A percentile compares a stretch with the other conserved stretches of the same genome.
phyloP scores from a whole-genome alignment of 2,888 invertebrate species.

The Pollenia labialis region DNA sequence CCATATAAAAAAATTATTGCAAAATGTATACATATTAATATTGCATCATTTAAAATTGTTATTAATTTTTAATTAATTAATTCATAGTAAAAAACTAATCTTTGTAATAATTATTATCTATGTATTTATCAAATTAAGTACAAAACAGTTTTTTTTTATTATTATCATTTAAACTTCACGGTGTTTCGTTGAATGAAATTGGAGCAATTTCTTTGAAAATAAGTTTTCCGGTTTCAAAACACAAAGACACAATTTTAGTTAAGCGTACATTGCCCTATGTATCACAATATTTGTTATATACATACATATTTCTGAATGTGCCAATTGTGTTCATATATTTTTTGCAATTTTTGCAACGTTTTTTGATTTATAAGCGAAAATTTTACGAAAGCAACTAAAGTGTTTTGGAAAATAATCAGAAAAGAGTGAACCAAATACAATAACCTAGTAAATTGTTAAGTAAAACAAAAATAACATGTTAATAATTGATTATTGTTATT shows the following conservation, averaged over 20 bases:
- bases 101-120: background rate
- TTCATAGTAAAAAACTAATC: background rate
- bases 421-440: no score
- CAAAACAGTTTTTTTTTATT: background rate
- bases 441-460: no score
- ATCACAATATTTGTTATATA: conserved; percentile 8
- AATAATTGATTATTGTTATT: no score
- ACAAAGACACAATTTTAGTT: conserved; percentile 17
- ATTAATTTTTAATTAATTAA: background rate
- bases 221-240: conserved; percentile 17
- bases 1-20: background rate
- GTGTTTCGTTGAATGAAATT: conserved; percentile 30
- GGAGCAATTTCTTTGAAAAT: conserved; percentile 1
- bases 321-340: conserved; percentile 3
- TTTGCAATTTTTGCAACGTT: conserved; percentile 38
- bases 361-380: conserved; percentile 49
- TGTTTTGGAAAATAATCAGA: conserved; percentile 2
- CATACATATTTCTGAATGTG: conserved; percentile 4
- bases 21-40: background rate
- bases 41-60: conserved; percentile 1
- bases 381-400: background rate
- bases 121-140: background rate
- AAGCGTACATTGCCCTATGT: conserved; percentile 37
- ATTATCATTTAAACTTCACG: background rate
- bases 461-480: no score